Conservation (phyloP, 2,888 invertebrate genomes). For the Prenolepis imparis region DNA sequence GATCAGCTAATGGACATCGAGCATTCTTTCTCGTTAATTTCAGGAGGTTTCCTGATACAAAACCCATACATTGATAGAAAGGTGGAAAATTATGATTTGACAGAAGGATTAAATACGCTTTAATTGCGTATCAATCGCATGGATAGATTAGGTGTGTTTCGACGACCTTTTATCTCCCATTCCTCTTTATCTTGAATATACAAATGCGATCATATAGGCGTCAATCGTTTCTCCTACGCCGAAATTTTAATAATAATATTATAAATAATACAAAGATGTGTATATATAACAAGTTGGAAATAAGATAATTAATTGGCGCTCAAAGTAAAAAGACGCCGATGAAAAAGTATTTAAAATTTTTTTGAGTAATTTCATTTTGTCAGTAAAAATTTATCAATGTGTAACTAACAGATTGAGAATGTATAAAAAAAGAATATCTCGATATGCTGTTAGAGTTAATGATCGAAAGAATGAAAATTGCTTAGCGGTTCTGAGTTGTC, state of each 20-base stretch:
- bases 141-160: background rate
- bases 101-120: too few species aligned
- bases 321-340: background rate
- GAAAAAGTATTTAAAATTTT: background rate
- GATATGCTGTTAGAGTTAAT: background rate
- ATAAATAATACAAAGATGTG: background rate
- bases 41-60: too few species aligned
- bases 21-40: too few species aligned
- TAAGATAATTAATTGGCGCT: background rate
- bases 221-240: background rate
- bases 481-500: constrained; percentile 16
- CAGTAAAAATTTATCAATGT: background rate
- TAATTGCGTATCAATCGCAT: too few species aligned
- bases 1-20: too few species aligned
- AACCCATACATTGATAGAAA: too few species aligned
- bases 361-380: background rate
- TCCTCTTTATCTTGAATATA: background rate
- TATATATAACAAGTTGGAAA: too few species aligned
- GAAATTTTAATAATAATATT: background rate
- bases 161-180: background rate
- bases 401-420: background rate
- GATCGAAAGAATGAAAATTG: constrained; percentile 38
- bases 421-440: background rate
- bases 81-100: too few species aligned
- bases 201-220: background rate